A percentile compares a stretch with the other conserved stretches of the same genome.
phyloP scores from a whole-genome alignment of 2,888 invertebrate genomes.

The Mimumesa dahlbomi region DNA sequence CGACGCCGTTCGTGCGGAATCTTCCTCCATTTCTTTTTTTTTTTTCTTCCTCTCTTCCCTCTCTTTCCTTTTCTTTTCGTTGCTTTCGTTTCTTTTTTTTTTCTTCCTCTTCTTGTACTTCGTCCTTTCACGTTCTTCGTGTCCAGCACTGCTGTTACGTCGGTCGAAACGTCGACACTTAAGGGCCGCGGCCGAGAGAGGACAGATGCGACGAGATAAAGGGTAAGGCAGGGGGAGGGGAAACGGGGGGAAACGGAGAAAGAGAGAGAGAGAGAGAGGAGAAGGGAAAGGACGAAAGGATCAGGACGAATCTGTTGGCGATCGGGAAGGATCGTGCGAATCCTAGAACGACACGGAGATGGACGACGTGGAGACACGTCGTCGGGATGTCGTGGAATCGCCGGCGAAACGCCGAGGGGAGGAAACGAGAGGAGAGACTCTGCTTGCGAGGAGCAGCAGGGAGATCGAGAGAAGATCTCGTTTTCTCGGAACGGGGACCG shows the following conservation, averaged over 20 bases:
- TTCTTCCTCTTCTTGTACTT: slow-evolving; percentile 6
- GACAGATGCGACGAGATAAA: slow-evolving; percentile 46
- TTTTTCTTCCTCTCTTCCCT: too few species aligned
- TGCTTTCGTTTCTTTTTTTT: slow-evolving; percentile 11
- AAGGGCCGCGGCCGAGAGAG: slow-evolving; percentile 45
- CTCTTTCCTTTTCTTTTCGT: too few species aligned
- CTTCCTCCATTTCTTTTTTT: slow-evolving; percentile 34
- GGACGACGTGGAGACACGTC: slow-evolving; percentile 66
- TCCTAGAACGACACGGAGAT: slow-evolving; percentile 69
- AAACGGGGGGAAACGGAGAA: too few species aligned
- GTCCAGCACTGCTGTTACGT: slow-evolving; percentile 59
- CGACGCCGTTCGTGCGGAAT: slow-evolving; percentile 20
- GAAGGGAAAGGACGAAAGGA: slow-evolving; percentile 34
- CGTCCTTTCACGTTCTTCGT: slow-evolving; percentile 42
- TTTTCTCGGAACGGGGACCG: slow-evolving; percentile 69
- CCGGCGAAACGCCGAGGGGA: slow-evolving; percentile 9
- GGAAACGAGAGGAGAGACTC: too few species aligned
- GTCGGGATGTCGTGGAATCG: slow-evolving; percentile 42
- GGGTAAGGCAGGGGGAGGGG: slow-evolving; percentile 8
- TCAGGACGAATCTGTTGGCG: slow-evolving; percentile 61
- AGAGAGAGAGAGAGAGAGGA: too few species aligned
- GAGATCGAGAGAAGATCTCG: slow-evolving; percentile 69
- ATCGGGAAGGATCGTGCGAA: slow-evolving; percentile 66
- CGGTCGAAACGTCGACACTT: slow-evolving; percentile 61
- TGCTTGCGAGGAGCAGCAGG: slow-evolving; percentile 10